Evolutionary conservation across 2,797 vertebrate species (phyloP).

Genomic region (Cercopithecus diana): DNA sequence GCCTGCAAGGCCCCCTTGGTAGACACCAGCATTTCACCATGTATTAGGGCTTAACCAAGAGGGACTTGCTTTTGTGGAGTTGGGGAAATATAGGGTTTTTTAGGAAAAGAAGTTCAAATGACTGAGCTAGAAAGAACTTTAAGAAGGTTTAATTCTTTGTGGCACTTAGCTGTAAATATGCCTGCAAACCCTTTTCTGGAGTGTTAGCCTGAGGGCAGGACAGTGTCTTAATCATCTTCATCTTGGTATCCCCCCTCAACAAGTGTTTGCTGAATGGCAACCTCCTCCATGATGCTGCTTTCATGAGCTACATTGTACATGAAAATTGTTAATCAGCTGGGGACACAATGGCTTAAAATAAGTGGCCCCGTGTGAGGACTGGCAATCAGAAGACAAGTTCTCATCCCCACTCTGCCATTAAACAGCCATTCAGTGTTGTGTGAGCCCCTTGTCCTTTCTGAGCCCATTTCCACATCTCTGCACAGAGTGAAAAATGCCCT

Average conservation of each 20-base stretch:
- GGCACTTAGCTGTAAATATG: not conserved
- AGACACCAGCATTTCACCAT: not conserved
- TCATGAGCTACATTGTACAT: not conserved
- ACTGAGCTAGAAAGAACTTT: not conserved
- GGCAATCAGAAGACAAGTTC: not conserved
- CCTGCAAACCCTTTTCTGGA: not conserved
- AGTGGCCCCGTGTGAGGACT: not conserved
- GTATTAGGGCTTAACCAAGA: not conserved
- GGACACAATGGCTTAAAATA: not conserved
- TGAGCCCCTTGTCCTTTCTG: not conserved
- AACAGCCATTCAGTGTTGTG: not conserved
- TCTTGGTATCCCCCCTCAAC: not conserved
- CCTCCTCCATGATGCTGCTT: not conserved
- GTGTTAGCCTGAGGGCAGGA: not conserved
- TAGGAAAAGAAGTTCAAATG: not conserved
- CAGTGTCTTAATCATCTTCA: not conserved
- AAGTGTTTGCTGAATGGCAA: not conserved
- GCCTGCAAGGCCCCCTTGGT: fast-evolving
- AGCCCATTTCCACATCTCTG: not conserved
- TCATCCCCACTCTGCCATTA: not conserved
- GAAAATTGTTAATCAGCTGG: not conserved
- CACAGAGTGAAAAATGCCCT: not conserved
- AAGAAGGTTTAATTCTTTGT: not conserved
- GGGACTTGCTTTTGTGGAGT: not conserved
- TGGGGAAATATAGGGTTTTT: not conserved